These are phyloP conservation scores for Aspidiotus destructor DNA, from an alignment of 2,888 invertebrate genomes.

Conservation along the genomic window DNA sequence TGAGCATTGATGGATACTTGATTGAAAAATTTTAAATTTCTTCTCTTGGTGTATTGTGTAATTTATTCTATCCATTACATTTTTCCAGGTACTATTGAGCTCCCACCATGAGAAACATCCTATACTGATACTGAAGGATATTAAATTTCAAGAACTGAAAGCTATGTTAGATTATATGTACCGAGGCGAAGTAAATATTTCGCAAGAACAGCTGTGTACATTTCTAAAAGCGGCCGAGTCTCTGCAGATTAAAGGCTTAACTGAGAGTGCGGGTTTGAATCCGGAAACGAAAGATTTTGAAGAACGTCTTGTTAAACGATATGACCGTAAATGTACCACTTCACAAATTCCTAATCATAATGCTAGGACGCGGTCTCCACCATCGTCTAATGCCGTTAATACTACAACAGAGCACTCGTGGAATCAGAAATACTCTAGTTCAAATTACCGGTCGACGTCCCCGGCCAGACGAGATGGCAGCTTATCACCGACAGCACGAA, in stretches of 20 bases:
- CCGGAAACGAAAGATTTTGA: conserved; percentile 35
- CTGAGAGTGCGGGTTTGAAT: conserved; percentile 46
- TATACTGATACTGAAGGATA: conserved; percentile 83
- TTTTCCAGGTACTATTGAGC: conserved; percentile 67
- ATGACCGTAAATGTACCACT: conserved; percentile 33
- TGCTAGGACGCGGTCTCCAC: conserved; percentile 29
- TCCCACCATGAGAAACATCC: conserved; percentile 86
- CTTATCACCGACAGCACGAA: conserved; percentile 35
- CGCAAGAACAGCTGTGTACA: conserved; percentile 81
- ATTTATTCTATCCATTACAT: conserved; percentile 35
- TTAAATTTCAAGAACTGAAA: conserved; percentile 78
- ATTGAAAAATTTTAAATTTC: neutral
- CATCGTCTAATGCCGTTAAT: conserved; percentile 32
- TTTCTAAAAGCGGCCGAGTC: conserved; percentile 83
- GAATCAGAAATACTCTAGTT: conserved; percentile 33
- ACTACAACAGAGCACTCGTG: conserved; percentile 30
- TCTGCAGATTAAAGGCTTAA: conserved; percentile 81
- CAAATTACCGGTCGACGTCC: conserved; percentile 28
- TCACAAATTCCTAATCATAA: conserved; percentile 28
- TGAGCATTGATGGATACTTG: neutral
- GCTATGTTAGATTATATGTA: conserved; percentile 94
- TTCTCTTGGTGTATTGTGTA: neutral
- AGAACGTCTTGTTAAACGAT: conserved; percentile 34
- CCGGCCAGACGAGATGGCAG: conserved; percentile 34
- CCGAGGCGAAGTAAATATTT: conserved; percentile 84